Base-by-base conservation (phyloP, 2,888 invertebrate genomes). In the Troides helena region DNA sequence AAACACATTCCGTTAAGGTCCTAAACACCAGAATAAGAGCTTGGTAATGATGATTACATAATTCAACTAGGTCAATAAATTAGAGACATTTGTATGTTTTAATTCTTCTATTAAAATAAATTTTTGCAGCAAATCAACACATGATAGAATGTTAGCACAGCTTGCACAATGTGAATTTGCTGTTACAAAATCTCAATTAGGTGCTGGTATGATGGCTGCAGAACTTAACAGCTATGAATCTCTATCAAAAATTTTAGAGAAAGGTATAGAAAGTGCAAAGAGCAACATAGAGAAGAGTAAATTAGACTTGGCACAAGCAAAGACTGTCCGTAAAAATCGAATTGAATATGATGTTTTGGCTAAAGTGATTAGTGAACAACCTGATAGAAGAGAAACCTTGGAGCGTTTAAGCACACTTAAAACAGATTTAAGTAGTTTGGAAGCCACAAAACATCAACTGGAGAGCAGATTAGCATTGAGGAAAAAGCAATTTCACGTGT, bases 271-370 rank as follows among this genome's bases (percentile, higher is more conserved):
- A 75, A 93, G 95, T 65, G 97, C 98, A 0, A 96, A 97, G 82
- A 91, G 93, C 18, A 96, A 97, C 74, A 98, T 99, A 76, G 95
- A 96, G 72, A 95, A 95, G 71, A 97, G 97, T 71, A 98, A 98
- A 88, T 89, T 93, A 10, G 97, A 97, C 77, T 87, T 98, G 10
- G 94, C 95, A 60, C 94, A 96, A 80, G 98, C 98, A 0, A 97
- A 97, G 83, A 95, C 96, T 75, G 95, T 98, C 17, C 94, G 98
- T 18, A 97, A 97, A 82, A 98, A 99, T 84, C 94, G 97, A 79
- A 96, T 97, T 90, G 98, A 98, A 84, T 99, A 99, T 89, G 98
- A 99, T 91, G 95, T 98, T 17, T 82, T 99, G 58, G 98, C 98
- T 0, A 97, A 97, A 85, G 95, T 98, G 0, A 98, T 99, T 72